These are phyloP conservation scores for Chrysodeixis includens DNA, from an alignment of 2,888 invertebrate species.

Conservation along the genomic window DNA sequence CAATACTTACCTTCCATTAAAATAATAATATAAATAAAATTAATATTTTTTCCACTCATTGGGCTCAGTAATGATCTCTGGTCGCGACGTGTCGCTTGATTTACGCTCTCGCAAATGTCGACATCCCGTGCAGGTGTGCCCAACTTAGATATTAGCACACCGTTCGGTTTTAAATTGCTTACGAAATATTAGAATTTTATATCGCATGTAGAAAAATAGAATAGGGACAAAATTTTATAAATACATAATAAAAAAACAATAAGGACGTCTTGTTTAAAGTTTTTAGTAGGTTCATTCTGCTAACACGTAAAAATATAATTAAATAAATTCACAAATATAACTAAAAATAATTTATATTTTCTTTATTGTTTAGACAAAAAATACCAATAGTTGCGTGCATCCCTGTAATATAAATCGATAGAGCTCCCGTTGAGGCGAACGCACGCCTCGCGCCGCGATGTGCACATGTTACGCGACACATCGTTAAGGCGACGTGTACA, in stretches of 20 bases:
- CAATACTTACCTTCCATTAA: not conserved
- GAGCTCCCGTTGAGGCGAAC: slow-evolving; percentile 40
- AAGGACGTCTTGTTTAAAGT: too few relatives aligned
- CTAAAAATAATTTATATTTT: too few relatives aligned
- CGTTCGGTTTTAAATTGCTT: slow-evolving; percentile 52
- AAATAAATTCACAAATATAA: too few relatives aligned
- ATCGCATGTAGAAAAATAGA: not conserved
- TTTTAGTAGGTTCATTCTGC: too few relatives aligned
- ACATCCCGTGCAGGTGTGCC: slow-evolving; percentile 63
- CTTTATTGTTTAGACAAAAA: too few relatives aligned
- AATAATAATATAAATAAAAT: slow-evolving; percentile 38
- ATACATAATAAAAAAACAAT: too few relatives aligned
- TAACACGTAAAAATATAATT: not conserved
- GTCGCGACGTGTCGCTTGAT: slow-evolving; percentile 66
- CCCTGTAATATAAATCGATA: slow-evolving; percentile 46
- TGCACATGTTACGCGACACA: slow-evolving; percentile 71
- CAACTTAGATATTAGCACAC: slow-evolving; percentile 57
- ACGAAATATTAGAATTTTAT: slow-evolving; percentile 19
- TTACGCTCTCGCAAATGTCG: slow-evolving; percentile 59
- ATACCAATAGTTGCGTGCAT: slow-evolving; percentile 10
- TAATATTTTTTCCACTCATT: slow-evolving; percentile 46
- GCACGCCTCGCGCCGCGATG: slow-evolving; percentile 59
- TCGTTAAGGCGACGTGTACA: slow-evolving; percentile 83
- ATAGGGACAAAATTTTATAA: not conserved
- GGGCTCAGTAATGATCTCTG: slow-evolving; percentile 68